Evolutionary conservation across 2,113 vertebrate species (phyloP).

Genomic region (Cynoglossus semilaevis): DNA sequence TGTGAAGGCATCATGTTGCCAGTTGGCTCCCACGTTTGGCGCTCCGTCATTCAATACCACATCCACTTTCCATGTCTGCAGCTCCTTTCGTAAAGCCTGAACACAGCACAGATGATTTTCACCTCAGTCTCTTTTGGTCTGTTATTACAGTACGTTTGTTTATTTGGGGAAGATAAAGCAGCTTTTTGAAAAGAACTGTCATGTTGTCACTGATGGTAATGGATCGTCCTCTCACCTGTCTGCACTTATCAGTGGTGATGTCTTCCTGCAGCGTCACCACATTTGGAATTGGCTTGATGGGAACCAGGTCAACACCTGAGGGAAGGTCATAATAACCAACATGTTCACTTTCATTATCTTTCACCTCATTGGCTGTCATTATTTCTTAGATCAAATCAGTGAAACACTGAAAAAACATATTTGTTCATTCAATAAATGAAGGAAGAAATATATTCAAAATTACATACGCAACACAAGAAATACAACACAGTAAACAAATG

Average conservation of each 20-base stretch:
- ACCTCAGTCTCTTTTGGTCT: not conserved
- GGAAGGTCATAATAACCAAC: not conserved
- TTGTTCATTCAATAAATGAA: no score
- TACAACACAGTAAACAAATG: no score
- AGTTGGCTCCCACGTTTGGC: conserved; percentile 93
- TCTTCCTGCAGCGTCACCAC: conserved; percentile 92
- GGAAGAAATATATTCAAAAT: no score
- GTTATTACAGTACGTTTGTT: not conserved
- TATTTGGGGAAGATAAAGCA: no score
- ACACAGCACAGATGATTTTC: not conserved
- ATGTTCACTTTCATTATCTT: not conserved
- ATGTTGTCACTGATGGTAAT: no score
- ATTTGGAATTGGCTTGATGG: conserved; percentile 90
- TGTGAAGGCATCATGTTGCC: conserved; percentile 92
- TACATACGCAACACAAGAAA: no score
- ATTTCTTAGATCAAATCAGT: not conserved
- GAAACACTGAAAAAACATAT: not conserved
- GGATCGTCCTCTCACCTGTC: conserved; percentile 76
- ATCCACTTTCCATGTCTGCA: conserved; percentile 96
- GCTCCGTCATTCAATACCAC: conserved; percentile 95
- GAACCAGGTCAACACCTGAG: conserved; percentile 91
- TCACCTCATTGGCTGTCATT: no score
- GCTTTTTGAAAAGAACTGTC: no score
- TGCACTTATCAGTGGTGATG: conserved; percentile 93
- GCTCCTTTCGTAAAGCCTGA: conserved; percentile 89